Percentiles rank a stretch among this genome's conserved stretches.
phyloP scores from a whole-genome alignment of 1,140 invertebrate genomes.

The Camponotus floridanus region DNA sequence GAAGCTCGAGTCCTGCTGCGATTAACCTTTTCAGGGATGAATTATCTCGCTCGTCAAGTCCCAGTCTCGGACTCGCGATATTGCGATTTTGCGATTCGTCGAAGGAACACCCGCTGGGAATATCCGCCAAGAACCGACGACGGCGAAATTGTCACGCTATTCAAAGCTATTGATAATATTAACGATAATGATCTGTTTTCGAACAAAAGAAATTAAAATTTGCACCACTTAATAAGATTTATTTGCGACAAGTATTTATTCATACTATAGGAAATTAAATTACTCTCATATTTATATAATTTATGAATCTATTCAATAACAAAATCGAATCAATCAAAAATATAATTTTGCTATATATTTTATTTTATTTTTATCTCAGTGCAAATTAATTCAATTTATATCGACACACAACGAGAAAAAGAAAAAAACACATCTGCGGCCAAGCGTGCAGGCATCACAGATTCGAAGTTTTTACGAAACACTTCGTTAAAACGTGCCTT shows the following conservation, averaged over 20 bases:
- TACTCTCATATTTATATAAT: neutral
- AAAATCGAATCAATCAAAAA: neutral
- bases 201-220: neutral
- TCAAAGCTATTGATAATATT: neutral
- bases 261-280: neutral
- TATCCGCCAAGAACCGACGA: conserved; percentile 53
- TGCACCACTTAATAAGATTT: neutral
- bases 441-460: conserved; percentile 58
- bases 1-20: conserved; percentile 75
- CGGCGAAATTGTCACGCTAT: conserved; percentile 36
- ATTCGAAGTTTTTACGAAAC: conserved; percentile 61
- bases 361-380: neutral
- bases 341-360: neutral
- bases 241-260: neutral
- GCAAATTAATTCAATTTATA: conserved; percentile 11
- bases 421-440: conserved; percentile 10
- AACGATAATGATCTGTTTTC: neutral
- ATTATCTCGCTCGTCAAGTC: conserved; percentile 75
- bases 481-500: conserved; percentile 66
- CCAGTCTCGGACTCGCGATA: conserved; percentile 55
- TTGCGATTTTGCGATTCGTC: conserved; percentile 68
- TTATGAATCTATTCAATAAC: neutral
- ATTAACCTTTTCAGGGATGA: conserved; percentile 78
- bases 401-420: neutral
- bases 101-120: conserved; percentile 69